Evolutionary conservation across 2,888 invertebrate genomes (phyloP).

Genomic region (Pomacea canaliculata): DNA sequence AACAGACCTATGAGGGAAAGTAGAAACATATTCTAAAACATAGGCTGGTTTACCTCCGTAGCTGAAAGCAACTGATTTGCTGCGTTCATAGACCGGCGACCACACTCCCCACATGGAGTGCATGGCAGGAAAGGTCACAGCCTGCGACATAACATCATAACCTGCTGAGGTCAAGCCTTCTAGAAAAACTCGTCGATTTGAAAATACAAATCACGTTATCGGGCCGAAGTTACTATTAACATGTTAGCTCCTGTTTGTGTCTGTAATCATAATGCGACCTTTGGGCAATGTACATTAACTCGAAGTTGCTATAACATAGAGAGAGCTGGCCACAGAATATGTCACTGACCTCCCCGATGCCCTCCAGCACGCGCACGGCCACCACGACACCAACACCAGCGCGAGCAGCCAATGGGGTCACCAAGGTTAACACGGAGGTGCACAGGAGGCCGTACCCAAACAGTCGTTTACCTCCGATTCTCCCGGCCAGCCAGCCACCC

Average conservation of each 20-base stretch:
- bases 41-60: conserved; percentile 39
- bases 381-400: conserved; percentile 81
- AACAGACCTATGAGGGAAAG: too few species aligned
- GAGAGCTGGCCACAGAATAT: too few species aligned
- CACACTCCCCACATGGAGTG: conserved; percentile 67
- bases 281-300: too few species aligned
- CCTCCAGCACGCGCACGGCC: conserved; percentile 81
- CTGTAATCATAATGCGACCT: too few species aligned
- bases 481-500: conserved; percentile 77
- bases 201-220: too few species aligned
- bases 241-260: too few species aligned
- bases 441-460: conserved; percentile 85
- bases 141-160: conserved; percentile 45
- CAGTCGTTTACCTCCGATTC: conserved; percentile 88
- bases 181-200: too few species aligned
- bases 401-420: conserved; percentile 83
- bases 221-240: too few species aligned
- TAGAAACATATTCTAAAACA: too few species aligned
- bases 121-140: conserved; percentile 67
- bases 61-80: conserved; percentile 37
- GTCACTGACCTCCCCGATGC: conserved; percentile 81
- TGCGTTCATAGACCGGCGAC: conserved; percentile 65
- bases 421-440: conserved; percentile 84
- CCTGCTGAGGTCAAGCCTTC: too few species aligned
- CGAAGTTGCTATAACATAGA: too few species aligned